Base-by-base conservation (phyloP, 2,888 invertebrate species). In the Microplitis manilae region DNA sequence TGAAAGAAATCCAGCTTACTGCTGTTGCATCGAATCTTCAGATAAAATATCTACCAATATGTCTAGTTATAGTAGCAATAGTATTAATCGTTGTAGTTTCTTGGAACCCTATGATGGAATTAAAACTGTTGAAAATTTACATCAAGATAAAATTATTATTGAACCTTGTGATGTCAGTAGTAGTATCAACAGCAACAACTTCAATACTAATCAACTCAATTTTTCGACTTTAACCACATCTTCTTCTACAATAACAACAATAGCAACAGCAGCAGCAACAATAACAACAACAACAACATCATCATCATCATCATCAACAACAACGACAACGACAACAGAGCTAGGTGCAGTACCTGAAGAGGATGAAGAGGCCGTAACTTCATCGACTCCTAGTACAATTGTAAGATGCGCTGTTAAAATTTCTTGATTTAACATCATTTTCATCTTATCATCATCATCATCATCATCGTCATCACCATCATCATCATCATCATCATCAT, bases 381-480 rank as follows among this genome's bases (percentile, higher is more conserved):
- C 92, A 77, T 94, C 94, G 84, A 94, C 94, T 78, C 94, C 94
- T 80, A 94, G 94, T 90, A 94, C 94, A 86, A 92, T 94, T 88
- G 93, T 94, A 89, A 92, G 94, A 82, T 50, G 40, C 15, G 15
- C 39, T 6, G n/a, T 71, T 15, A 62, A 41, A 40, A 40, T 64
- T 7, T 38, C 40, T 39, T 68, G 20, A 74, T n/a, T 13, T 70
- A 17, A 59, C 17, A 70, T 60, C 13, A 50, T 13, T 13, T 59
- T 60, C 50, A 50, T 50, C 50, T 13, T 13, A 50, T 50, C 8
- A 50, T 13, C 13, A 50, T 5, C 50, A 50, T 50, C 13, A 50
- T 13, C 50, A 71, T 60, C 50, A 50, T 13, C 50, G 6, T 50
- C 8, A 50, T 13, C 13, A 50, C 6, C 13, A 50, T 50, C 50